Base-by-base conservation (phyloP, 2,888 invertebrate species). In the Sabellastarte sp. region DNA sequence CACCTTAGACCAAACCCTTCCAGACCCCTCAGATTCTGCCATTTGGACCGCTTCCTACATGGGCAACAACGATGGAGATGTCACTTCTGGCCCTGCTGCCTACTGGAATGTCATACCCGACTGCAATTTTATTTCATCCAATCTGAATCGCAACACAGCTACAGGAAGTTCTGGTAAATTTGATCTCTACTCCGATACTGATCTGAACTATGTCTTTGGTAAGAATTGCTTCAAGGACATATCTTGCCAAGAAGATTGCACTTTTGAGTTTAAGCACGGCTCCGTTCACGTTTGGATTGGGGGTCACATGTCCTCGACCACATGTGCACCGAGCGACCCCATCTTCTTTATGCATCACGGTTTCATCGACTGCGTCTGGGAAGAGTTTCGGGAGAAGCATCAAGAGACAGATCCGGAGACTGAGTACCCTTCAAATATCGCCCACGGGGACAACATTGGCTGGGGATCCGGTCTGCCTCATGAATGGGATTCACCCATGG, bases 291-390 rank as follows among this genome's bases (percentile, higher is more conserved):
- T 31, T 24, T 57, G 29, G 5, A 32, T 57, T 5, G 57, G 57
- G 24, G 57, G 62, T 24, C 74, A 77, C 60, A 81, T 81, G 80
- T 57, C 72, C 30, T 74, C 76, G 30, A 74, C 77, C 0, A 65
- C 73, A 3, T 75, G 78, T 0, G 76, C 82, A 0, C 81, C 81
- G 2, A 80, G 76, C 60, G 83, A 83, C 65, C 82, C 82, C 0
- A 68, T 79, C 32, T 83, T 83, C 70, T 81, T 75, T 66, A 59
- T 82, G 50, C 78, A 78, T 58, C 82, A 82, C 65, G 68, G 74
- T 24, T 82, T 78, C 66, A 75, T 81, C 28, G 83, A 83, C 67
- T 69, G 76, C 33, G 60, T 82, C 3, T 84, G 80, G 80, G 81
- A 84, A 63, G n/a, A 55, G 24, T 65, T 55, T 31, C 58, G 58